A percentile compares a stretch with the other conserved stretches of the same genome.
phyloP scores from a whole-genome alignment of 2,797 vertebrate species.

The Poecilia wingei region DNA sequence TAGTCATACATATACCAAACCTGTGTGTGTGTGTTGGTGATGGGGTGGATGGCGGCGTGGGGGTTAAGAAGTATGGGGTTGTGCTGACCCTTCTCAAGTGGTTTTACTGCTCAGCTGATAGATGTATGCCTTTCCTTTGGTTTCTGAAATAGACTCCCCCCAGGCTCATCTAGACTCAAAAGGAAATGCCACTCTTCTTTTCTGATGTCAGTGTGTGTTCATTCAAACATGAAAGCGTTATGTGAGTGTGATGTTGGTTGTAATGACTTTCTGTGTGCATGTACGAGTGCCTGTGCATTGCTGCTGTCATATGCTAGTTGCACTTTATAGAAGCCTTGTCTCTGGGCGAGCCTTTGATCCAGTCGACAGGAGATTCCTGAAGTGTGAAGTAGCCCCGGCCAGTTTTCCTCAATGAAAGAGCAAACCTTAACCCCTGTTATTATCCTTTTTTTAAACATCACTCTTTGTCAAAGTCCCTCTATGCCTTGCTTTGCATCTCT shows the following conservation, averaged over 20 bases:
- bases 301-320: conserved; percentile 82
- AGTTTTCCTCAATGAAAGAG: conserved; percentile 83
- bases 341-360: conserved; percentile 79
- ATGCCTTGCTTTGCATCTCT: conserved; percentile 22
- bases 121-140: conserved; percentile 57
- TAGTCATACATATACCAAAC: conserved; percentile 57
- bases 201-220: conserved; percentile 70
- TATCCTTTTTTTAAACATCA: conserved; percentile 65
- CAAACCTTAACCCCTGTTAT: conserved; percentile 77
- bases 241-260: conserved; percentile 24
- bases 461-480: conserved; percentile 51
- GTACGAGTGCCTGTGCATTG: conserved; percentile 31
- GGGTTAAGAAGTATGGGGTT: conserved; percentile 4
- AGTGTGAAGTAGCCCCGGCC: conserved; percentile 79
- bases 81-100: conserved; percentile 64
- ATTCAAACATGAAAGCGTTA: conserved; percentile 24
- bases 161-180: conserved; percentile 64
- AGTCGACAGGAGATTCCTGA: conserved; percentile 77
- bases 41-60: neutral
- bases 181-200: conserved; percentile 66
- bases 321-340: conserved; percentile 50
- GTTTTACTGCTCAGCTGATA: conserved; percentile 65
- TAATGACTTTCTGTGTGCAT: conserved; percentile 25
- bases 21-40: conserved; percentile 22
- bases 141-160: conserved; percentile 50